phyloP scores from a whole-genome alignment of 1,140 invertebrate genomes.

The Caenorhabditis briggsae region DNA sequence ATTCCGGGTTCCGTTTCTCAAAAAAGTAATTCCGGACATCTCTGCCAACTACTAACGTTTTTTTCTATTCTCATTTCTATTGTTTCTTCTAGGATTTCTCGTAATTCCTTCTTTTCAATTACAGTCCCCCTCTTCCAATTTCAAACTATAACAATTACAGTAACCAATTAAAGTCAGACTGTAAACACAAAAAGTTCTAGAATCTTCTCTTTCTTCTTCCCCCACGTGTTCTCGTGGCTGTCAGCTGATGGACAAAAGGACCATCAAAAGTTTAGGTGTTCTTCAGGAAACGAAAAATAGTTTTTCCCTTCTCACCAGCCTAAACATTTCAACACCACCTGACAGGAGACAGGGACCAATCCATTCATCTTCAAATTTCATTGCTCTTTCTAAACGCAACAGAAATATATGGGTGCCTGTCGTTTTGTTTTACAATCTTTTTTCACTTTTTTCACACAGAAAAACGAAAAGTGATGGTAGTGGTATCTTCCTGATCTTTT shows the following conservation, averaged over 20 bases:
- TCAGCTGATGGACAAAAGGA: background rate
- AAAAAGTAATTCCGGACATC: too few relatives aligned
- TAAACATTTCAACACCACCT: slow-evolving; percentile 44
- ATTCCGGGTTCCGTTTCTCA: too few relatives aligned
- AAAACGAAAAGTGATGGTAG: background rate
- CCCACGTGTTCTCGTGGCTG: background rate
- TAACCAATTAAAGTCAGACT: background rate
- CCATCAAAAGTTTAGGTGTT: background rate
- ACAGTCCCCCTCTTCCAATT: background rate
- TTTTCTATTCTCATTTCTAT: too few relatives aligned
- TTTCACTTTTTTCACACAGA: slow-evolving; percentile 52
- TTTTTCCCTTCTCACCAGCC: background rate
- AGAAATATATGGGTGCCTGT: slow-evolving; percentile 30
- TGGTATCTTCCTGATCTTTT: too few relatives aligned
- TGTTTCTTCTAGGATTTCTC: too few relatives aligned
- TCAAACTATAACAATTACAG: background rate
- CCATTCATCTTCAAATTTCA: slow-evolving; percentile 16
- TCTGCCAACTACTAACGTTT: too few relatives aligned
- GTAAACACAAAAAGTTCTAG: background rate
- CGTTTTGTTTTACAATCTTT: slow-evolving; percentile 49
- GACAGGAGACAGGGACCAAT: slow-evolving; percentile 5
- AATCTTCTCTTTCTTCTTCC: background rate
- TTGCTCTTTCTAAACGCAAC: background rate
- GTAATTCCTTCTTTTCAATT: background rate
- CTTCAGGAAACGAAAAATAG: background rate